Conservation (phyloP, 92 coral and sea anemone species). For the Zoanthus sociatus region DNA sequence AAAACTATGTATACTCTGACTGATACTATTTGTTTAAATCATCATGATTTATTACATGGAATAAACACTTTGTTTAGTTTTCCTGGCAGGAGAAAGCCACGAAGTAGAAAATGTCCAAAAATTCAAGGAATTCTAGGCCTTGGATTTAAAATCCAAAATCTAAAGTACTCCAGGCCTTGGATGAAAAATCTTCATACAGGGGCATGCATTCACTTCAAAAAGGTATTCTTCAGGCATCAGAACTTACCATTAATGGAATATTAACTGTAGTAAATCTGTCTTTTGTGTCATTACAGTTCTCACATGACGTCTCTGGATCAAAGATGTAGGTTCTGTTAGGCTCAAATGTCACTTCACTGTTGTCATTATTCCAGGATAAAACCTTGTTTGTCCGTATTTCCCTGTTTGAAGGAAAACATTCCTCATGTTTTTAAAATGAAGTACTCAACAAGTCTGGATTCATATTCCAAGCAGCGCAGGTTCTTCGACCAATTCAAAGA, state of each 20-base stretch:
- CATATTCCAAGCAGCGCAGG: no score
- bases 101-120: no score
- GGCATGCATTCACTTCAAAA: background rate
- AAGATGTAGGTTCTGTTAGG: conserved; percentile 80
- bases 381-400: conserved; percentile 78
- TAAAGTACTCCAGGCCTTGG: no score
- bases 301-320: conserved; percentile 90
- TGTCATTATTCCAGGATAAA: conserved; percentile 67
- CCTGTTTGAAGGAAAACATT: conserved; percentile 51
- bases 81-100: no score
- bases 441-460: background rate
- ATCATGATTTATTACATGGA: no score
- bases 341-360: conserved; percentile 80
- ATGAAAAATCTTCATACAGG: no score
- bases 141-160: no score
- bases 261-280: conserved; percentile 83
- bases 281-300: conserved; percentile 73
- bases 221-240: background rate
- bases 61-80: no score
- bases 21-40: no score
- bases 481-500: no score
- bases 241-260: conserved; percentile 85
- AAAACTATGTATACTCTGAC: no score
- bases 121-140: no score
- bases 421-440: background rate